Percentiles rank a stretch among this genome's conserved stretches.
These are phyloP conservation scores for Andrena minutula DNA, from an alignment of 2,888 invertebrate species.

Conservation along the genomic window DNA sequence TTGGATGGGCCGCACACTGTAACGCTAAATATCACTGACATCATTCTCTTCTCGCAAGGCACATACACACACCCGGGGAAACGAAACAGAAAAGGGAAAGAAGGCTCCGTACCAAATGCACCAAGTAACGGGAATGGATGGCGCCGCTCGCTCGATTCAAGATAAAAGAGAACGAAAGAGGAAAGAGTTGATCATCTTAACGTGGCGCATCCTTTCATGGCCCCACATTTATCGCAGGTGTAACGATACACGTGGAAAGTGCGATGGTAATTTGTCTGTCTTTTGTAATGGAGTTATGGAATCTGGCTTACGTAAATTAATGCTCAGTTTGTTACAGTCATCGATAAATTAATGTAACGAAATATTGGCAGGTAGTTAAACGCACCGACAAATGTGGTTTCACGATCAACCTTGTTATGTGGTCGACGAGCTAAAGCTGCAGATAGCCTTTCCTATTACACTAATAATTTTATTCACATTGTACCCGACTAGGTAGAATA, in stretches of 20 bases:
- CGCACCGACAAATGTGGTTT: too few relatives aligned
- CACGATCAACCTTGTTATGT: too few relatives aligned
- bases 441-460: too few relatives aligned
- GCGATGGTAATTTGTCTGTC: not conserved
- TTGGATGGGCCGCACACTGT: constrained; percentile 17
- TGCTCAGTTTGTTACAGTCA: not conserved
- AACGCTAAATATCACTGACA: constrained; percentile 40
- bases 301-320: not conserved
- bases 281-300: not conserved
- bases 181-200: not conserved
- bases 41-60: constrained; percentile 27
- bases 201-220: not conserved
- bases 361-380: not conserved
- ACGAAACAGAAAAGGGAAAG: not conserved
- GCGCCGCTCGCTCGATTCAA: not conserved
- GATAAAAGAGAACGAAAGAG: not conserved
- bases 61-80: too few relatives aligned
- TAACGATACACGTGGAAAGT: not conserved
- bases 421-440: too few relatives aligned
- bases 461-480: too few relatives aligned
- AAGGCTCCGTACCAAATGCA: not conserved
- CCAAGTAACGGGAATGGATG: not conserved
- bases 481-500: too few relatives aligned
- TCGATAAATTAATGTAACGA: too few relatives aligned
- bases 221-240: not conserved